A percentile compares a stretch with the other conserved stretches of the same genome.
Evolutionary conservation across 2,888 invertebrate species (phyloP).

Genomic region (Trichacis sp.): DNA sequence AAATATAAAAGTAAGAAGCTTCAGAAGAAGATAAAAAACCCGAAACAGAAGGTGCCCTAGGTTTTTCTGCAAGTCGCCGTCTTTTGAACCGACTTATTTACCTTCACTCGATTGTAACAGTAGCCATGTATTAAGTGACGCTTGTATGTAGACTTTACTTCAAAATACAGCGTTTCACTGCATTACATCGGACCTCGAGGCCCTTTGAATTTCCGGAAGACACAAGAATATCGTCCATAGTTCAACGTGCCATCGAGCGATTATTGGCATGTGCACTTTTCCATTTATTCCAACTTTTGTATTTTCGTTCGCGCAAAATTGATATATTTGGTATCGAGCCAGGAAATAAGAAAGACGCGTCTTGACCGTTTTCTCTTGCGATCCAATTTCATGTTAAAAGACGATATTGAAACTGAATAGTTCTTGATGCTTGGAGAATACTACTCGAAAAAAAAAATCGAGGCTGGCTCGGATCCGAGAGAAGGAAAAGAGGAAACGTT

Average conservation of each 20-base stretch:
- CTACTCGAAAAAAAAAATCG: slow-evolving; percentile 28
- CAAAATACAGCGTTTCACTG: not conserved
- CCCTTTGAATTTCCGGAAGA: slow-evolving; percentile 1
- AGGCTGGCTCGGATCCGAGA: slow-evolving; percentile 26
- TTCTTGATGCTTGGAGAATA: slow-evolving; percentile 50
- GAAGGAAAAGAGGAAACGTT: slow-evolving; percentile 11
- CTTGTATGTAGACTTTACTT: slow-evolving; percentile 26
- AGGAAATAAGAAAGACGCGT: not conserved
- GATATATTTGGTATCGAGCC: slow-evolving; percentile 2
- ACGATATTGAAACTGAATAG: slow-evolving; percentile 52
- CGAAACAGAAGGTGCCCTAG: slow-evolving; percentile 52
- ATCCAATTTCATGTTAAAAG: slow-evolving; percentile 54
- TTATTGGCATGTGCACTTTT: not conserved
- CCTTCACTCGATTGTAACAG: slow-evolving; percentile 54
- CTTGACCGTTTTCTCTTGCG: slow-evolving; percentile 14
- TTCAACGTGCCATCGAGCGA: not conserved
- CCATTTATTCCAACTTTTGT: not conserved
- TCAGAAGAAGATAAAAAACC: slow-evolving; percentile 33
- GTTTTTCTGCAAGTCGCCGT: slow-evolving; percentile 44
- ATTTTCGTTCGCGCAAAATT: not conserved
- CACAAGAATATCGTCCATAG: not conserved
- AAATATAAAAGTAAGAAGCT: slow-evolving; percentile 39
- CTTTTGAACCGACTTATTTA: slow-evolving; percentile 59
- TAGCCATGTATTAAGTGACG: slow-evolving; percentile 35
- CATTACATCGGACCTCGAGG: not conserved